Base-by-base conservation (phyloP, 2,113 vertebrate species). In the Podarcis cretensis region DNA sequence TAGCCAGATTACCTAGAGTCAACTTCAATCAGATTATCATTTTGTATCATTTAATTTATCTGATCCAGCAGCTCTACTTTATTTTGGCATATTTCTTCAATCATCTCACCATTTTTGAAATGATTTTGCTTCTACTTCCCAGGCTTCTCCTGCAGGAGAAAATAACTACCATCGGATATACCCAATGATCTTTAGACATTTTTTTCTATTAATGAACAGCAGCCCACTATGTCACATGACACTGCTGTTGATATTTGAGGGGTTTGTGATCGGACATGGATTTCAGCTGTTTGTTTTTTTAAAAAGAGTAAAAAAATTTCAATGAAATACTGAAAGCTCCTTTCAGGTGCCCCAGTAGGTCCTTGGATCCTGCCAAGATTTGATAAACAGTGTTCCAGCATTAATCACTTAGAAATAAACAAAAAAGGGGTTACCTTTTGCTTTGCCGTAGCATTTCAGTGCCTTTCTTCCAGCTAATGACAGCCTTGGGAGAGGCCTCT, bases 401-500 rank as follows among this genome's bases (percentile, higher is more conserved):
- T 32, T 74, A 35, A 10, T 8, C 16, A 35, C 73, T 35, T 35
- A 16, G 73, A 76, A 76, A 71, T 30, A 87, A 30, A 79, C 37
- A 87, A 54, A 69, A 25, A 27, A 80, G 27, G 35, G 35, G 73
- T 74, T 98, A 98, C 98, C 98, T 98, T 94, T 95, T 92, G 87
- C 77, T 96, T 89, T 94, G 97, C 89, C n/a, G 96, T 90, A 99
- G 94, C 83, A 88, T 75, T n/a, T 98, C 95, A 0, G 91, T 91
- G 27, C 95, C 97, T 91, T 95, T 98, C 92, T 96, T 98, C 98
- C 98, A 99, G 90, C 94, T 96, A 87, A 98, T 77, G 2, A 85
- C 87, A 18, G 98, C 98, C 89, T 95, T 96, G n/a, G 98, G 98
- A 79, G 98, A 98, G 10, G 98, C 97, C 0, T 93, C 96, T 0